Evolutionary conservation across 2,113 vertebrate genomes (phyloP).

Genomic region (Prochilodus magdalenae): DNA sequence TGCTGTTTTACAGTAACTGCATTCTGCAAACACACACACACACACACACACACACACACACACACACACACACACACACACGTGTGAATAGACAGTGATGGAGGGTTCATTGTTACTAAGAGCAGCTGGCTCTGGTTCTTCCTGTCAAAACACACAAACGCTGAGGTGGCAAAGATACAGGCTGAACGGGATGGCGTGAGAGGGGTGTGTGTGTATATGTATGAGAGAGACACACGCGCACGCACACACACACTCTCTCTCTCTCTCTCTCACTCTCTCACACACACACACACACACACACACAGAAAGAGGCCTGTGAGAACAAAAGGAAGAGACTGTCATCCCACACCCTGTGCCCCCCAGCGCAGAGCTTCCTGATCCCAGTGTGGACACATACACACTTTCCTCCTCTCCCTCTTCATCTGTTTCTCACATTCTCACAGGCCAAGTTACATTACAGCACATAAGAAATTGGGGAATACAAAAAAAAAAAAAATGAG

Average conservation of each 20-base stretch:
- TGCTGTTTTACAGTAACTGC: background rate
- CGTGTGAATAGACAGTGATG: constrained; percentile 13
- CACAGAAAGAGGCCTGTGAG: constrained; percentile 51
- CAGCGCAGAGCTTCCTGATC: constrained; percentile 49
- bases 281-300: too few species aligned
- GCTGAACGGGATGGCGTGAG: constrained; percentile 24
- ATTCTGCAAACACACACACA: background rate
- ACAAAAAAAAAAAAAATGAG: too few species aligned
- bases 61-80: background rate
- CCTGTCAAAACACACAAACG: constrained; percentile 62
- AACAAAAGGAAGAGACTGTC: constrained; percentile 60
- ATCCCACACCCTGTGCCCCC: constrained; percentile 47
- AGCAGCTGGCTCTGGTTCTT: constrained; percentile 55
- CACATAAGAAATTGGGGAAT: background rate
- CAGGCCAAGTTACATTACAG: constrained; percentile 31
- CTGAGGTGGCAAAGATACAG: constrained; percentile 56
- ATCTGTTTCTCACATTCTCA: constrained; percentile 5
- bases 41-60: background rate
- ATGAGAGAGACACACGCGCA: background rate
- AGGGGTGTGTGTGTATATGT: constrained; percentile 33
- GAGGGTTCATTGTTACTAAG: constrained; percentile 44
- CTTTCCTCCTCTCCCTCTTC: background rate
- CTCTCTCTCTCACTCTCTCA: too few species aligned
- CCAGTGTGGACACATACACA: constrained; percentile 10
- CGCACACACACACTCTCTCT: background rate